phyloP scores from a whole-genome alignment of 1,140 invertebrate genomes.

The Potamilus streckersoni region DNA sequence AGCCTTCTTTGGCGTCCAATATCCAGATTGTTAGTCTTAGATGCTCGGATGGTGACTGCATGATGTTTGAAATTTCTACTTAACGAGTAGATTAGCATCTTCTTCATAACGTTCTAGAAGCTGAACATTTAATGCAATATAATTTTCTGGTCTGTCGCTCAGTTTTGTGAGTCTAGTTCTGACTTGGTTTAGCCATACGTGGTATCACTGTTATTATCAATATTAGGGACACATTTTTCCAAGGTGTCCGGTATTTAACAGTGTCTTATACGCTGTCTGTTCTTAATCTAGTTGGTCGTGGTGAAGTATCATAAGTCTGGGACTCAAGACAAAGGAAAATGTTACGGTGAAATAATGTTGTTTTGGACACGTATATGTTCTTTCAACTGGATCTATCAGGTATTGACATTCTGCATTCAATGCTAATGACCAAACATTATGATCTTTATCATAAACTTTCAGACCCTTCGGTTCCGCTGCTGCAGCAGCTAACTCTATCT shows the following conservation, averaged over 20 bases:
- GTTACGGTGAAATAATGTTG: neutral
- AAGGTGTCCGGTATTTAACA: neutral
- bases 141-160: conserved; percentile 27
- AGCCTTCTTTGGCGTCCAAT: neutral
- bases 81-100: conserved; percentile 32
- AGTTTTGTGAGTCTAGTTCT: conserved; percentile 16
- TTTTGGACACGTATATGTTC: neutral
- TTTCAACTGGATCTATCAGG: neutral
- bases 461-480: neutral
- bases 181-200: neutral
- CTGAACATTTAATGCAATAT: conserved; percentile 21
- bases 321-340: neutral
- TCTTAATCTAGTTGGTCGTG: neutral
- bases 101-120: conserved; percentile 23
- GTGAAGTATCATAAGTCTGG: neutral
- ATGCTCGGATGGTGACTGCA: conserved; percentile 3
- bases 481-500: neutral
- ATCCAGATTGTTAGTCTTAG: neutral
- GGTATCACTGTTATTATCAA: neutral
- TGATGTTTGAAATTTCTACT: conserved; percentile 3
- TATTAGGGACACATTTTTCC: neutral
- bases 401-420: conserved; percentile 6
- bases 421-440: neutral
- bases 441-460: conserved; percentile 3
- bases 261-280: neutral